phyloP scores from a whole-genome alignment of 2,888 invertebrate species.

The Syrphus vitripennis region DNA sequence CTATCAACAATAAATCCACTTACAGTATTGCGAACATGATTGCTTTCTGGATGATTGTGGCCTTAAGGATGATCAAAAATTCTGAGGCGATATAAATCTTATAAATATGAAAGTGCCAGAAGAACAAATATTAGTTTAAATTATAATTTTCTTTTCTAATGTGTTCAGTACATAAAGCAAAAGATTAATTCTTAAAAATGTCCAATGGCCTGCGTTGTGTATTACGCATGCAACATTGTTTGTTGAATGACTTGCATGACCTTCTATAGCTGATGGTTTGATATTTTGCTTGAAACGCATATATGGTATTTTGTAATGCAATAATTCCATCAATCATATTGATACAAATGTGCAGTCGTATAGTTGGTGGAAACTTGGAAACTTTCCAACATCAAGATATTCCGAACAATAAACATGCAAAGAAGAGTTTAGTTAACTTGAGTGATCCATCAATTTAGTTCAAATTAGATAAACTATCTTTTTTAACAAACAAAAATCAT shows the following conservation, averaged over 20 bases:
- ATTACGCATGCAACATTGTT: neutral
- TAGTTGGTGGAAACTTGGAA: neutral
- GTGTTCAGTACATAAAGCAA: neutral
- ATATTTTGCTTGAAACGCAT: neutral
- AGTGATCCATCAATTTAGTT: no score
- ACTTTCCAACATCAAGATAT: no score
- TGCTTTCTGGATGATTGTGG: neutral
- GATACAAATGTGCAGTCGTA: neutral
- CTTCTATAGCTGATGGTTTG: neutral
- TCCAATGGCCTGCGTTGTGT: neutral
- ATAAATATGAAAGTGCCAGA: neutral
- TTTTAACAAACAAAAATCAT: no score
- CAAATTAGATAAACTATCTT: no score
- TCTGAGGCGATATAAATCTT: constrained; percentile 25
- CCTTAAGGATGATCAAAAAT: constrained; percentile 38
- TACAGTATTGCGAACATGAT: neutral
- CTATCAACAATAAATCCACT: neutral
- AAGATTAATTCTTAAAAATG: neutral
- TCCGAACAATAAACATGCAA: no score
- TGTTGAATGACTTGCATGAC: neutral
- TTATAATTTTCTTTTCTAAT: neutral
- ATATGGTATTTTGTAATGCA: neutral
- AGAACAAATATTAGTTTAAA: neutral
- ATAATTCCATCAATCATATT: neutral
- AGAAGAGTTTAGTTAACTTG: no score